Conservation (phyloP, 2,888 invertebrate genomes). For the Hypselothyrea guttata region DNA sequence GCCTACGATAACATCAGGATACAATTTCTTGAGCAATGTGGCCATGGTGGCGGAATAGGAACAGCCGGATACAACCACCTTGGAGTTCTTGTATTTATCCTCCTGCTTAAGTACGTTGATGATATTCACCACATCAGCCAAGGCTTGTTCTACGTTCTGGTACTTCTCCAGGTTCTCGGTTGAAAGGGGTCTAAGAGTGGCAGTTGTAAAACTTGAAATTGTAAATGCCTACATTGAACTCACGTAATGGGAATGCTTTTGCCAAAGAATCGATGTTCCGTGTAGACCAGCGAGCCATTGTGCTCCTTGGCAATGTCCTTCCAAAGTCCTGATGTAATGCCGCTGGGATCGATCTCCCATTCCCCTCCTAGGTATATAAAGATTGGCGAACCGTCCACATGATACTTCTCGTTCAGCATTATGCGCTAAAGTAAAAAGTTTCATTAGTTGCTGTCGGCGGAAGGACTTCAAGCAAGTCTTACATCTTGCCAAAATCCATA, state of each 20-base stretch:
- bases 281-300: constrained; percentile 86
- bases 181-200: constrained; percentile 25
- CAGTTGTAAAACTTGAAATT: not conserved
- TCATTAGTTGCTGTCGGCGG: too few species aligned
- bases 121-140: constrained; percentile 86
- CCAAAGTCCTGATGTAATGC: constrained; percentile 85
- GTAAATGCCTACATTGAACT: constrained; percentile 54
- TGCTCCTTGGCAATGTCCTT: constrained; percentile 84
- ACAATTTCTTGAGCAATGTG: constrained; percentile 85
- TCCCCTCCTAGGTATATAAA: constrained; percentile 87
- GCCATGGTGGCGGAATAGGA: constrained; percentile 87
- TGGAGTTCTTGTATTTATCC: constrained; percentile 72
- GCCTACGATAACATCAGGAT: constrained; percentile 85
- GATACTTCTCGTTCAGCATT: constrained; percentile 82
- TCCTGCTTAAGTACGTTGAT: constrained; percentile 80
- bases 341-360: constrained; percentile 85
- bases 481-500: constrained; percentile 83
- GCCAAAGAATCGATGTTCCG: constrained; percentile 92
- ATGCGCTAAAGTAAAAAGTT: constrained; percentile 75
- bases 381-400: constrained; percentile 83
- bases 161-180: constrained; percentile 84
- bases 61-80: constrained; percentile 84
- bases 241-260: constrained; percentile 87
- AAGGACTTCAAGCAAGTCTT: not conserved
- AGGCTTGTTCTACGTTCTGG: constrained; percentile 85